phyloP scores from a whole-genome alignment of 2,113 vertebrate genomes.

The Gopherus evgoodei region DNA sequence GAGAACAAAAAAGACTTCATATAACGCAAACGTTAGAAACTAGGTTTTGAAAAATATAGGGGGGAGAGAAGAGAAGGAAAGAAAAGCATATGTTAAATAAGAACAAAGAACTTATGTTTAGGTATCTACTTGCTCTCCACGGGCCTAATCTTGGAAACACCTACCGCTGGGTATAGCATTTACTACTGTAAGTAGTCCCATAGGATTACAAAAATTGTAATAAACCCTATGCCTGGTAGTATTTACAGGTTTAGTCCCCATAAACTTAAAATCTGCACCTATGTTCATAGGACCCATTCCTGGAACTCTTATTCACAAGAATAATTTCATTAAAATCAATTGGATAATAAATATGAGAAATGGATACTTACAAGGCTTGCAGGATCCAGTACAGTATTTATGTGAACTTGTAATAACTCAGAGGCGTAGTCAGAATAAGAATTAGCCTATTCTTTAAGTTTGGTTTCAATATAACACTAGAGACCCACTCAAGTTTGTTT shows the following conservation, averaged over 20 bases:
- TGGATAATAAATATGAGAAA: background rate
- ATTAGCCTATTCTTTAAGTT: background rate
- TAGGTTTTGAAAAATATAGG: background rate
- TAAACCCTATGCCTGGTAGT: background rate
- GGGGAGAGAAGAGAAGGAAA: background rate
- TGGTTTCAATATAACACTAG: background rate
- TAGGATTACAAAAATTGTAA: background rate
- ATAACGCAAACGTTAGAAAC: background rate
- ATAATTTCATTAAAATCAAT: background rate
- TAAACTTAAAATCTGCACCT: background rate
- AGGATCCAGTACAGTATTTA: background rate
- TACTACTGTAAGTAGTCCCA: background rate
- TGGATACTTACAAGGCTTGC: background rate
- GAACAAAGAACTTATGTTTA: background rate
- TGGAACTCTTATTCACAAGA: background rate
- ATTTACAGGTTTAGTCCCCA: background rate
- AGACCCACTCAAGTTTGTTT: background rate
- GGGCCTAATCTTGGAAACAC: background rate
- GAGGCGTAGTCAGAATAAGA: background rate
- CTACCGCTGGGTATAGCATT: background rate
- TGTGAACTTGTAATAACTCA: background rate
- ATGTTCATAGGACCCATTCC: background rate
- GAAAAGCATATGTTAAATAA: background rate
- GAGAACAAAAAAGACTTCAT: constrained; percentile 20
- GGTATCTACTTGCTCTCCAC: background rate